phyloP scores from a whole-genome alignment of 1,140 invertebrate species.

The Zeugodacus cucurbitae region DNA sequence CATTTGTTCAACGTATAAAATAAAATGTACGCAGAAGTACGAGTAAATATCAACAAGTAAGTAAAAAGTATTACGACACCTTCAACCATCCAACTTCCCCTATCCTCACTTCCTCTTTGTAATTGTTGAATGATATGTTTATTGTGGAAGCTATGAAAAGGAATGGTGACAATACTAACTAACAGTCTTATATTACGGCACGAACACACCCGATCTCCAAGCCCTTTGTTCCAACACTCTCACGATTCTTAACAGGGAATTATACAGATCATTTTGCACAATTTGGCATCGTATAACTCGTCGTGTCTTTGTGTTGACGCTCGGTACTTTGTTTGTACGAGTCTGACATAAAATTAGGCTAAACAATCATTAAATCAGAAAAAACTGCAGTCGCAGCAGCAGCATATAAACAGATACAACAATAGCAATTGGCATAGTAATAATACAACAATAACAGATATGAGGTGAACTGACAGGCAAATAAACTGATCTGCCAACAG shows the following conservation, averaged over 20 bases:
- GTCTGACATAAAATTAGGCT: conserved; percentile 33
- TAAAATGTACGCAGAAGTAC: no score
- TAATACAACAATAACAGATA: conserved; percentile 11
- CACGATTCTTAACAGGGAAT: conserved; percentile 4
- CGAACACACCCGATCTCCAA: neutral
- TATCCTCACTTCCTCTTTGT: neutral
- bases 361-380: conserved; percentile 26
- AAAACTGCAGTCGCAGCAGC: neutral
- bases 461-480: neutral
- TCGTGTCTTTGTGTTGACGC: neutral
- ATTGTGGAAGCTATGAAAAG: neutral
- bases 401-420: neutral
- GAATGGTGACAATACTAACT: conserved; percentile 20
- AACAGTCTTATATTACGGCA: neutral
- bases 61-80: neutral
- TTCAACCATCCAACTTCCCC: neutral
- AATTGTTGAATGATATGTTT: neutral
- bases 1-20: no score
- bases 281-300: neutral
- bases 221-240: neutral
- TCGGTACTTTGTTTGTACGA: neutral
- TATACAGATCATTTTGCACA: conserved; percentile 6
- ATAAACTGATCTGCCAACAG: neutral
- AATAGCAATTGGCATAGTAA: neutral
- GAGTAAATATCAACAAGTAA: neutral